A percentile compares a stretch with the other conserved stretches of the same genome.
Evolutionary conservation across 1,140 invertebrate species (phyloP).

Genomic region (Ruditapes philippinarum): DNA sequence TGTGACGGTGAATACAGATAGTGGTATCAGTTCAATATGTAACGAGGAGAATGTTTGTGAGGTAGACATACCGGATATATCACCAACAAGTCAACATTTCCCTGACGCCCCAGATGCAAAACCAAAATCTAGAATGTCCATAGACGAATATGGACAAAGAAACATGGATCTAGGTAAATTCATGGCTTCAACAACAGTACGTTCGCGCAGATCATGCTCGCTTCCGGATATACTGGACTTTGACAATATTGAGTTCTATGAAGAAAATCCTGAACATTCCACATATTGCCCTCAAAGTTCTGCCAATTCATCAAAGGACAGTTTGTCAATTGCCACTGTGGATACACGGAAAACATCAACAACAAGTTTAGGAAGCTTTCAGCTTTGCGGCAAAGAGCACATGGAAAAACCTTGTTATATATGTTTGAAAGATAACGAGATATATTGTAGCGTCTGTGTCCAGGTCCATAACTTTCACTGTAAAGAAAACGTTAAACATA

Average conservation of each 20-base stretch:
- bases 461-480: slow-evolving; percentile 59
- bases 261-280: background rate
- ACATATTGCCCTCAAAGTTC: background rate
- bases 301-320: background rate
- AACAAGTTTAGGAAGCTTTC: background rate
- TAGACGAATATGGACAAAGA: slow-evolving; percentile 1
- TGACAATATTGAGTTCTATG: slow-evolving; percentile 23
- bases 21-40: slow-evolving; percentile 24
- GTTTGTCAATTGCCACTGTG: background rate
- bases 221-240: slow-evolving; percentile 61
- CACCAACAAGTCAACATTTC: background rate
- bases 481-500: slow-evolving; percentile 53
- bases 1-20: slow-evolving; percentile 12
- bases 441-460: slow-evolving; percentile 51
- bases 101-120: background rate
- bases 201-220: slow-evolving; percentile 31
- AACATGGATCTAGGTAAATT: background rate
- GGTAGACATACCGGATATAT: background rate
- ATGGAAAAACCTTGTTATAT: slow-evolving; percentile 59
- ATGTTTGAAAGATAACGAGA: slow-evolving; percentile 62
- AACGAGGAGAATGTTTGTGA: background rate
- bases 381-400: slow-evolving; percentile 45
- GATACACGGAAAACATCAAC: background rate
- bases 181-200: background rate
- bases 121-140: background rate